phyloP scores from a whole-genome alignment of 2,113 vertebrate genomes.

The Colius striatus region DNA sequence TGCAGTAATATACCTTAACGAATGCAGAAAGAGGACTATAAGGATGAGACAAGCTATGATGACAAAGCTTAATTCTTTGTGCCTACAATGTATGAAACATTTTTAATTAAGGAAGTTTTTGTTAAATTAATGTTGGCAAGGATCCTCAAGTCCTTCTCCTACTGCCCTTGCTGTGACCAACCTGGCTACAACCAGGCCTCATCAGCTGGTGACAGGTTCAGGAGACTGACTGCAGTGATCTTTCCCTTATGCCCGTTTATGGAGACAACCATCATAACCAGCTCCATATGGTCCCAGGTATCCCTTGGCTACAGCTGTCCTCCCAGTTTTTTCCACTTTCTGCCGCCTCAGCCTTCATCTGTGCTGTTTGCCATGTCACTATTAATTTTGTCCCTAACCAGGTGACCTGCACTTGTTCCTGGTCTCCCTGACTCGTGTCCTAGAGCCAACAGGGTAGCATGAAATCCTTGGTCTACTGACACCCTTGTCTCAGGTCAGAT shows the following conservation, averaged over 20 bases:
- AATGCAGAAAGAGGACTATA: neutral
- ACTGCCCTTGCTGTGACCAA: neutral
- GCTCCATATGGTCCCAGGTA: rapidly evolving
- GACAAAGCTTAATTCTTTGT: neutral
- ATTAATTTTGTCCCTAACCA: neutral
- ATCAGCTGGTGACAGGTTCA: neutral
- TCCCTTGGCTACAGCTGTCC: neutral
- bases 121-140: neutral
- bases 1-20: neutral
- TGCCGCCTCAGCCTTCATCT: neutral
- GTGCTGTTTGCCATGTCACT: neutral
- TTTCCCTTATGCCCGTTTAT: neutral
- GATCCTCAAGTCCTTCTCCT: neutral
- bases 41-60: neutral
- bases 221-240: neutral
- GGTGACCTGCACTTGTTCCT: neutral
- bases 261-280: neutral
- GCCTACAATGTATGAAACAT: neutral
- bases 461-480: neutral
- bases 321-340: neutral
- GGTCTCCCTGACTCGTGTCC: neutral
- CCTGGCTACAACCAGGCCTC: neutral
- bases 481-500: neutral
- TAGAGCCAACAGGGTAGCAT: neutral
- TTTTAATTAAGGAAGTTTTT: neutral